Evolutionary conservation across 2,797 vertebrate genomes (phyloP).

Genomic region (Rhabdomys pumilio): DNA sequence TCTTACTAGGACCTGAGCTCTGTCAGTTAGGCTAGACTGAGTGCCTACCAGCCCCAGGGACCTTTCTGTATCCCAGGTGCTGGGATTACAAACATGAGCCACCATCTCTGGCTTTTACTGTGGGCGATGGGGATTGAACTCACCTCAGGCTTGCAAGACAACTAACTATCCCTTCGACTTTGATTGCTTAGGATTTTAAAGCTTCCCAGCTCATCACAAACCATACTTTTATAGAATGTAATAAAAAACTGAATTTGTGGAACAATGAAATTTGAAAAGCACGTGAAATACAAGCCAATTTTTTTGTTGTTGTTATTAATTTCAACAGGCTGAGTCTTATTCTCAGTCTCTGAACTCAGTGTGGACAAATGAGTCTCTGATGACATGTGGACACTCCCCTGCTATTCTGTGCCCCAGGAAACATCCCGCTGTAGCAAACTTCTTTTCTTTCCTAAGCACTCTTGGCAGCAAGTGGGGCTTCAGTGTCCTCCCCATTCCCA

Average conservation of each 20-base stretch:
- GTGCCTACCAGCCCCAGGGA: neutral
- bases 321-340: neutral
- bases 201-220: neutral
- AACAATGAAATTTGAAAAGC: constrained; percentile 48
- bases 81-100: neutral
- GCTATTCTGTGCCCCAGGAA: neutral
- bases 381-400: neutral
- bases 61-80: neutral
- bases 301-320: constrained; percentile 13
- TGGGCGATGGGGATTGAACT: neutral
- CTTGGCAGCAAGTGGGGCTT: neutral
- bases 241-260: constrained; percentile 39
- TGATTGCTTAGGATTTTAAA: neutral
- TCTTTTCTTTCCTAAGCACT: neutral
- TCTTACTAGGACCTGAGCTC: neutral
- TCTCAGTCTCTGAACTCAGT: neutral
- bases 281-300: neutral
- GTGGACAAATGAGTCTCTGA: neutral
- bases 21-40: neutral
- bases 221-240: constrained; percentile 29
- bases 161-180: neutral
- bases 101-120: neutral
- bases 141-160: neutral
- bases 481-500: no score
- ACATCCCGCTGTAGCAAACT: neutral